Conservation (phyloP, 2,888 invertebrate species). For the Stegophylla sp. region DNA sequence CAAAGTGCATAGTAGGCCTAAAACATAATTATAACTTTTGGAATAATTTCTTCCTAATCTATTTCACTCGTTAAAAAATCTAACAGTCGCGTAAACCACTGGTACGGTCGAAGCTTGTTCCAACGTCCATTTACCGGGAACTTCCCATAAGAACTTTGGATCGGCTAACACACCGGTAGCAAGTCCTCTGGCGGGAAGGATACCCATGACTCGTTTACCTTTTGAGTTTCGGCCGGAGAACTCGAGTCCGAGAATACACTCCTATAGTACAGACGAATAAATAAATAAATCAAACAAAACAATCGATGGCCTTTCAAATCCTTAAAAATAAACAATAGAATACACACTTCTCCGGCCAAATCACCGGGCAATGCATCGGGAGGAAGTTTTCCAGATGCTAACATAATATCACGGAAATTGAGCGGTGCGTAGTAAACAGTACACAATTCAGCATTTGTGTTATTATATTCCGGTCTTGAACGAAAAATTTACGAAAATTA, state of each 20-base stretch:
- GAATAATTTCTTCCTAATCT: too few species aligned
- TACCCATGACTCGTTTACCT: constrained; percentile 89
- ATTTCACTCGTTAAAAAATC: constrained; percentile 57
- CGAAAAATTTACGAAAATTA: neutral
- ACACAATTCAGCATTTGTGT: constrained; percentile 73
- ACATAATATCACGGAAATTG: constrained; percentile 98
- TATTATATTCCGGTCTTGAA: constrained; percentile 65
- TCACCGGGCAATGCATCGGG: constrained; percentile 95
- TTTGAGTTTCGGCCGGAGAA: constrained; percentile 82
- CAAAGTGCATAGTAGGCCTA: constrained; percentile 85
- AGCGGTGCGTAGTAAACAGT: constrained; percentile 91
- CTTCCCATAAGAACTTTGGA: constrained; percentile 83
- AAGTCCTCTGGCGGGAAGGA: constrained; percentile 88
- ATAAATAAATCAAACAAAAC: too few species aligned
- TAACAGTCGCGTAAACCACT: constrained; percentile 87
- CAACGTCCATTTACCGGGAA: constrained; percentile 86
- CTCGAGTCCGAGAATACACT: constrained; percentile 93
- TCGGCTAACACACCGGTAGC: constrained; percentile 89
- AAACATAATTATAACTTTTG: too few species aligned
- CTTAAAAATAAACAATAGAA: neutral
- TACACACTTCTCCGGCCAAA: constrained; percentile 72
- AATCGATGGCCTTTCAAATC: neutral
- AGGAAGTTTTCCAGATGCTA: constrained; percentile 95
- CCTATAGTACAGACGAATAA: too few species aligned
- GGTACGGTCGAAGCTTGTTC: constrained; percentile 95